These are phyloP conservation scores for Pachyramphus minor DNA, from an alignment of 2,113 vertebrate species.

Conservation along the genomic window DNA sequence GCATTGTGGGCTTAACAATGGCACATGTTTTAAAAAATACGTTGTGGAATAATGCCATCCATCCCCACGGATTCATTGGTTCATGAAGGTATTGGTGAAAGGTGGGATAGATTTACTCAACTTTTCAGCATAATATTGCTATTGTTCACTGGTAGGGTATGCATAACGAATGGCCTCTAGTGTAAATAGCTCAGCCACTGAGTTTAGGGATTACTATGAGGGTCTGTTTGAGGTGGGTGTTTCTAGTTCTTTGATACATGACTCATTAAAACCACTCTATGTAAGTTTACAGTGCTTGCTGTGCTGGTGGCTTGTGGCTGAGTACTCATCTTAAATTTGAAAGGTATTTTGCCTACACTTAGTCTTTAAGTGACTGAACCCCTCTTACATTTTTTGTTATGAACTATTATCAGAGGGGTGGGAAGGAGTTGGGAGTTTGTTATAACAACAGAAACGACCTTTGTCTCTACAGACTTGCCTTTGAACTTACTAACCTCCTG, in stretches of 20 bases:
- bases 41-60: conserved; percentile 53
- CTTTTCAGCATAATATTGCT: conserved; percentile 58
- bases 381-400: neutral
- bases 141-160: conserved; percentile 41
- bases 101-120: conserved; percentile 59
- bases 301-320: conserved; percentile 21
- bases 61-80: conserved; percentile 20
- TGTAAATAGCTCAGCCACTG: conserved; percentile 43
- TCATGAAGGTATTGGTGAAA: conserved; percentile 46
- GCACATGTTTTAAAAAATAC: conserved; percentile 9
- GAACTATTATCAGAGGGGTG: neutral
- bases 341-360: conserved; percentile 44
- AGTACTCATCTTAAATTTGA: conserved; percentile 12
- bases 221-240: conserved; percentile 37
- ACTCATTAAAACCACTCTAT: conserved; percentile 45
- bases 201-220: conserved; percentile 4
- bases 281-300: conserved; percentile 37
- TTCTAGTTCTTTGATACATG: conserved; percentile 55
- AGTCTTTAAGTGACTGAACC: conserved; percentile 4
- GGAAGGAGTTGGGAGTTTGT: neutral
- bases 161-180: conserved; percentile 39
- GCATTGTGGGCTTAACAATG: conserved; percentile 38
- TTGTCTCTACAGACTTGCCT: neutral
- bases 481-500: neutral
- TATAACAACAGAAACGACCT: neutral